Evolutionary conservation across 2,888 invertebrate genomes (phyloP), one percentile per base, ranked within the genome.

Genomic region (Phaonia tiefii): DNA sequence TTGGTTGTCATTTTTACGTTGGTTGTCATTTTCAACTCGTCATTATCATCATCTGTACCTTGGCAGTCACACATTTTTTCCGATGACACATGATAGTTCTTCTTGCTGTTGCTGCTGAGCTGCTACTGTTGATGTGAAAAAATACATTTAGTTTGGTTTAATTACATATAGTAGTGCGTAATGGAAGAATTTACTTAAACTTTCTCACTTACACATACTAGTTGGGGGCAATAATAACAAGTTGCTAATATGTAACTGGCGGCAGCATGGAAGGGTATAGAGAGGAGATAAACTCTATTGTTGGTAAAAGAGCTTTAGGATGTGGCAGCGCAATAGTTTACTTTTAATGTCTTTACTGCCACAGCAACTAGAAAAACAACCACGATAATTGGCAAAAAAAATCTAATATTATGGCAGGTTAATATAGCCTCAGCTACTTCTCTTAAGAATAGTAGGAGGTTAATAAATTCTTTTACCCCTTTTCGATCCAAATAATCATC

Each of bases 131-230:
- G 60, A 71, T 78, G 58, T 81, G 77, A 81, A 74, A 81, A 75
- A 72, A 75, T 77, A 75, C 77, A 71, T 77, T 72, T 78, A 81
- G 77, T 81, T 81, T 78, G 71, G 80, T 71, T 72, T 80, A 83
- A 83, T 83, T 83, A 80, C 79, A 80, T 78, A 83, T 84, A 84
- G 83, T 84, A 83, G 81, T 84, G 82, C 83, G 80, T 84, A 83
- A 83, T 84, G 66, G 74, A 77, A 75, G 70, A 72, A 75, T 77
- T 75, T 81, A 77, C 74, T 75, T 81, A 74, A 78, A 81, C 77
- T 78, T 71, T 71, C 67, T 77, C 77, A 75, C 72, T 77, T 77
- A 71, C 80, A 66, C 75, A 75, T 81, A 75, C 46, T 22, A 56
- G 13, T 13, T 10, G 22, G 22, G 2, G 2, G 22, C 20, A 22